Evolutionary conservation across 2,113 vertebrate species (phyloP).

Genomic region (Megaceryle torquata): DNA sequence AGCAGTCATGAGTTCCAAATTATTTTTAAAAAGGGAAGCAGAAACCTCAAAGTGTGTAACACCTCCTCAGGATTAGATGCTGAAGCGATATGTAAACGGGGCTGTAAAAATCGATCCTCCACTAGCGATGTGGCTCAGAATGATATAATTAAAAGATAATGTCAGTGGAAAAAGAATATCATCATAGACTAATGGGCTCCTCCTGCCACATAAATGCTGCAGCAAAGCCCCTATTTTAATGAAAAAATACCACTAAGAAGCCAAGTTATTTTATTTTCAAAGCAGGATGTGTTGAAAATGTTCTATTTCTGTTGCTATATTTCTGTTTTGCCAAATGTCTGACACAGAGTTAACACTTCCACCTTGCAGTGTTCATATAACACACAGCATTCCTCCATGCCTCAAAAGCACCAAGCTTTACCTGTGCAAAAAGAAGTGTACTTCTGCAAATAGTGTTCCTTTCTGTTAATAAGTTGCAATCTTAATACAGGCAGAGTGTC

Average conservation of each 20-base stretch:
- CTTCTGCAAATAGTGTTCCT: neutral
- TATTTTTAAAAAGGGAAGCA: constrained; percentile 65
- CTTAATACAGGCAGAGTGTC: neutral
- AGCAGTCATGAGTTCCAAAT: constrained; percentile 64
- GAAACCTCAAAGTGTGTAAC: constrained; percentile 67
- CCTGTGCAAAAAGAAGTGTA: neutral
- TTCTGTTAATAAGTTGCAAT: neutral
- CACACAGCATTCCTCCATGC: neutral
- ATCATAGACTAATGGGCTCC: constrained; percentile 14
- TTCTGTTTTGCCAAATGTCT: constrained; percentile 21
- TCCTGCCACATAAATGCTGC: constrained; percentile 46
- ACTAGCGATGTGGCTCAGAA: constrained; percentile 25
- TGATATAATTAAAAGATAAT: constrained; percentile 54
- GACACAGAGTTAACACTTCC: constrained; percentile 11
- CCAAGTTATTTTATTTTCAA: constrained; percentile 35
- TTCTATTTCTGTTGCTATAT: constrained; percentile 6
- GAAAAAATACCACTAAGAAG: constrained; percentile 55
- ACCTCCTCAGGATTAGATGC: constrained; percentile 64
- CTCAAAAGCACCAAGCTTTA: neutral
- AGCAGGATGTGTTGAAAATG: constrained; percentile 23
- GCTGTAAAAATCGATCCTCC: constrained; percentile 53
- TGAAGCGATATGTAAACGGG: constrained; percentile 21
- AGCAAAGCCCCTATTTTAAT: constrained; percentile 28
- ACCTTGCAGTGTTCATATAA: neutral
- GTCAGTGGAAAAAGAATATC: constrained; percentile 40